Conservation (phyloP, 2,888 invertebrate species). For the Sepiola atlantica region DNA sequence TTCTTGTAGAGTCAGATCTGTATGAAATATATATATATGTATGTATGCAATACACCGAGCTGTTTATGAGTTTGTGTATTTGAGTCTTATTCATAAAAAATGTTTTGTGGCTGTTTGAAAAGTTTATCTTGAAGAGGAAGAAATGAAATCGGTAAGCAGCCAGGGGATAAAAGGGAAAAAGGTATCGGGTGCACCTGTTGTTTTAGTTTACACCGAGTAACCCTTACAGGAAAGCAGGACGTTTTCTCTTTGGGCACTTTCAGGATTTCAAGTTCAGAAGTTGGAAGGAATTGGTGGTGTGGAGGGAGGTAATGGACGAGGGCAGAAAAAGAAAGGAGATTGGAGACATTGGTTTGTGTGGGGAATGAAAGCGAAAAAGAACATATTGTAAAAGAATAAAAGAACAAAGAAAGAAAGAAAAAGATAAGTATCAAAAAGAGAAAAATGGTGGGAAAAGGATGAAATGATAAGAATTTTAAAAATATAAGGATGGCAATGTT, state of each 20-base stretch:
- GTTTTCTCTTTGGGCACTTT: background rate
- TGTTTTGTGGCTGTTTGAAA: background rate
- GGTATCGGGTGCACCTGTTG: constrained; percentile 24
- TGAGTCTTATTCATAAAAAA: background rate
- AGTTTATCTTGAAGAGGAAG: background rate
- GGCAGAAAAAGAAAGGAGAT: background rate
- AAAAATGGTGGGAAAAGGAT: too few relatives aligned
- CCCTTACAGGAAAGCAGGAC: background rate
- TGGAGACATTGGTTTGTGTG: too few relatives aligned
- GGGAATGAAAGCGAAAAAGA: too few relatives aligned
- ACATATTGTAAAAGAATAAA: too few relatives aligned
- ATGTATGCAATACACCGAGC: too few relatives aligned
- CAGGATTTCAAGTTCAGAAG: background rate
- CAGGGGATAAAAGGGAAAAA: background rate
- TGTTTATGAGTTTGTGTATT: background rate
- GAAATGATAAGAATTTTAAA: too few relatives aligned
- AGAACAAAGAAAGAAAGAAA: too few relatives aligned
- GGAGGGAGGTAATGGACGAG: background rate
- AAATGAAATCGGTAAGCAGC: background rate
- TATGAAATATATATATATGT: too few relatives aligned
- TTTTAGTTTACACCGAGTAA: background rate
- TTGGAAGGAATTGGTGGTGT: background rate
- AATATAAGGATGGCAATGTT: too few relatives aligned
- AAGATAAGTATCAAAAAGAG: too few relatives aligned
- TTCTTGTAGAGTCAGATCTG: too few relatives aligned